These are phyloP conservation scores for Clitarchus hookeri DNA, from an alignment of 2,888 invertebrate species.

Conservation along the genomic window DNA sequence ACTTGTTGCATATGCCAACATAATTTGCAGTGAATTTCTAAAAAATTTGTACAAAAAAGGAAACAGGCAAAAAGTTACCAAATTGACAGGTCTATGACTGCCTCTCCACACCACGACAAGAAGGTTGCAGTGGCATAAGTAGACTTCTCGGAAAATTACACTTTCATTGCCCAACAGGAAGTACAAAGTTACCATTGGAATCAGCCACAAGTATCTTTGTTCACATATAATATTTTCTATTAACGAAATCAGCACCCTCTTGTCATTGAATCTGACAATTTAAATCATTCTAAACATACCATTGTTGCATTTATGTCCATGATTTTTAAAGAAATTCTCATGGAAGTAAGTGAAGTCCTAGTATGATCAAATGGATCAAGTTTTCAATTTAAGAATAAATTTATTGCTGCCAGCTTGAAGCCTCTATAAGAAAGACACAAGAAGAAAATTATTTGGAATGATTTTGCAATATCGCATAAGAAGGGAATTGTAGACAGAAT, in stretches of 20 bases:
- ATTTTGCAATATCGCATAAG: background rate
- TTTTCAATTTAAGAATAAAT: conserved; percentile 6
- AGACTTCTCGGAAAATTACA: conserved; percentile 29
- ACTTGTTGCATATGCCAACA: background rate
- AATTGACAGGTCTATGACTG: background rate
- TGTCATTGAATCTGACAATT: conserved; percentile 28
- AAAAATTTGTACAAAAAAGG: background rate
- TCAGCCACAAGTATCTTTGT: conserved; percentile 26
- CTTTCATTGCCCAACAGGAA: conserved; percentile 29
- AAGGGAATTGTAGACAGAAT: background rate
- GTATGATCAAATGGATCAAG: background rate
- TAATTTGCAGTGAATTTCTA: background rate
- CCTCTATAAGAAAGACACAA: background rate
- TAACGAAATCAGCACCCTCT: conserved; percentile 8
- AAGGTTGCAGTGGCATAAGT: background rate
- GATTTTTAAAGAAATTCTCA: conserved; percentile 15
- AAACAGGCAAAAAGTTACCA: background rate
- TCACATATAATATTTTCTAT: conserved; percentile 23
- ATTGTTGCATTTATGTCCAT: conserved; percentile 15
- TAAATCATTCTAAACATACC: conserved; percentile 28
- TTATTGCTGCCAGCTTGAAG: conserved; percentile 2
- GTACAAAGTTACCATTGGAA: conserved; percentile 21
- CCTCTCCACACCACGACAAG: background rate
- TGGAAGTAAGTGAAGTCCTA: conserved; percentile 15
- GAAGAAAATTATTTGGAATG: background rate